These are phyloP conservation scores for Pitangus sulphuratus DNA, from an alignment of 2,797 vertebrate species.

Conservation along the genomic window DNA sequence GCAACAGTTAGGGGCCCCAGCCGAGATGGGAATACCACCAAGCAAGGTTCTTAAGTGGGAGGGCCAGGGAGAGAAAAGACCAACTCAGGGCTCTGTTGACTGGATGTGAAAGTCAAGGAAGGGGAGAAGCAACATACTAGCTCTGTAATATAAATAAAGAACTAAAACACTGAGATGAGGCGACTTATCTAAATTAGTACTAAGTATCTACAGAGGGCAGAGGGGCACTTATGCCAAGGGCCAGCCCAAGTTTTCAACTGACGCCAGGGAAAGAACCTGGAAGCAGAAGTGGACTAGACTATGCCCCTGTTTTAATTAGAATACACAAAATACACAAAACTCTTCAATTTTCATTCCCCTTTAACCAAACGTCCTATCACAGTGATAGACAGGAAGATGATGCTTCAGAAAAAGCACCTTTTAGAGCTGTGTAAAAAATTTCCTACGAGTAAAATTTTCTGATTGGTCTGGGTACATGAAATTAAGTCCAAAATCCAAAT, in stretches of 20 bases:
- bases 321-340: not conserved
- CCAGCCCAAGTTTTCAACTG: not conserved
- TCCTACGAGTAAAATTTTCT: slow-evolving; percentile 8
- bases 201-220: not conserved
- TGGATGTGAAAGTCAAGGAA: not conserved
- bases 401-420: slow-evolving; percentile 61
- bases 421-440: slow-evolving; percentile 51
- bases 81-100: not conserved
- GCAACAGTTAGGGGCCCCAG: not conserved
- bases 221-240: not conserved
- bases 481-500: slow-evolving; percentile 21
- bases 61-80: not conserved
- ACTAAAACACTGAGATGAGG: not conserved
- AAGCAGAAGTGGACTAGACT: not conserved
- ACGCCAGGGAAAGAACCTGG: not conserved
- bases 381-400: slow-evolving; percentile 24
- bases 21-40: not conserved
- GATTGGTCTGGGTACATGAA: slow-evolving; percentile 15
- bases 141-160: not conserved
- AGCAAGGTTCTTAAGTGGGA: not conserved
- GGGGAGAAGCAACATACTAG: not conserved
- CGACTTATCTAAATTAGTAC: not conserved
- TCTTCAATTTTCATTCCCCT: slow-evolving; percentile 17
- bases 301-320: slow-evolving; percentile 5
- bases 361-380: slow-evolving; percentile 1